Percentiles rank a stretch among this genome's conserved stretches.
phyloP scores from a whole-genome alignment of 2,797 vertebrate genomes.

The Schizopygopsis malacanthus region DNA sequence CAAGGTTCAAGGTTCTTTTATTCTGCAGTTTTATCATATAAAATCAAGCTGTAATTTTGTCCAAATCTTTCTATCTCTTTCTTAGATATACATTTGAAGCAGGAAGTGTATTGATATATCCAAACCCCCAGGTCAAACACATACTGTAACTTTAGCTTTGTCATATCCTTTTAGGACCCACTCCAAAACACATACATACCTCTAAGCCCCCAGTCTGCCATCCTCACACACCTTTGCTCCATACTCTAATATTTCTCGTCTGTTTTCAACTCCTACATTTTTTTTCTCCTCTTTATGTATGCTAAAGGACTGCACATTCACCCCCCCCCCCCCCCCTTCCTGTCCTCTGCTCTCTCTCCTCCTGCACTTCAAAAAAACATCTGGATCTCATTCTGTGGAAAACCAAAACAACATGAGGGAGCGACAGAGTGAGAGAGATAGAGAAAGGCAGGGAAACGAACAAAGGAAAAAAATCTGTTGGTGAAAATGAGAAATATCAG shows the following conservation, averaged over 20 bases:
- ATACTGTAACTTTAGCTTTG: slow-evolving; percentile 54
- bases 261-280: slow-evolving; percentile 32
- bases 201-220: background rate
- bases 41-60: background rate
- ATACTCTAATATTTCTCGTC: background rate
- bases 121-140: slow-evolving; percentile 63
- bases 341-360: slow-evolving; percentile 47
- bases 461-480: slow-evolving; percentile 17
- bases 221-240: background rate
- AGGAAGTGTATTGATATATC: slow-evolving; percentile 77
- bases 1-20: no score
- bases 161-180: slow-evolving; percentile 62
- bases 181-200: slow-evolving; percentile 11
- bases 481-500: slow-evolving; percentile 5
- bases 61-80: background rate
- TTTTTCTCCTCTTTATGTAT: slow-evolving; percentile 34
- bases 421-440: slow-evolving; percentile 49
- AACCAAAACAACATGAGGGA: slow-evolving; percentile 74
- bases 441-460: slow-evolving; percentile 28
- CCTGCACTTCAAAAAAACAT: slow-evolving; percentile 82
- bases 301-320: slow-evolving; percentile 48
- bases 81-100: slow-evolving; percentile 42
- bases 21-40: background rate
- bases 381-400: slow-evolving; percentile 81
- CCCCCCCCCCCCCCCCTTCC: slow-evolving; percentile 60